These are phyloP conservation scores for Zaprionus kolodkinae DNA, from an alignment of 1,140 invertebrate species.

Conservation along the genomic window DNA sequence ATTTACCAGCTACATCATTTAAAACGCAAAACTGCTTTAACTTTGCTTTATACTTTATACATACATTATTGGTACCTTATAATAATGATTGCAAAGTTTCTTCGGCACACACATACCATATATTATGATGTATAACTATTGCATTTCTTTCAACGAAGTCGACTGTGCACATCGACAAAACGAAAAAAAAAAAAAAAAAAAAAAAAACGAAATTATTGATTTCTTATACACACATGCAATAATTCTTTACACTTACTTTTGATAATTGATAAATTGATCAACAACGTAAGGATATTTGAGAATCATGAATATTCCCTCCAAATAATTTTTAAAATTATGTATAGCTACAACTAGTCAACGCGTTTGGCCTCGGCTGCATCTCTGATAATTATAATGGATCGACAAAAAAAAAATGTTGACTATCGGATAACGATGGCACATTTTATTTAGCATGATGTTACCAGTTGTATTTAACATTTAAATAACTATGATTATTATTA, in stretches of 20 bases:
- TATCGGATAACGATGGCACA: constrained; percentile 38
- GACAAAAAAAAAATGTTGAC: constrained; percentile 11
- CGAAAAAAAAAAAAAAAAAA: constrained; percentile 36
- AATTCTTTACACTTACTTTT: constrained; percentile 47
- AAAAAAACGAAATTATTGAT: constrained; percentile 42
- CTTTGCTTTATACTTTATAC: constrained; percentile 55
- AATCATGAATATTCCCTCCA: constrained; percentile 84
- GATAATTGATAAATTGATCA: constrained; percentile 53
- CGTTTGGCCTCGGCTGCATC: constrained; percentile 55
- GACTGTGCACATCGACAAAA: constrained; percentile 5
- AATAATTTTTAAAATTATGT: constrained; percentile 83
- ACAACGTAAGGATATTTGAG: constrained; percentile 67
- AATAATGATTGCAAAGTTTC: constrained; percentile 40
- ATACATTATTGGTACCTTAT: constrained; percentile 50
- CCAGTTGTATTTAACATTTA: constrained; percentile 71
- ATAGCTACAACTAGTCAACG: constrained; percentile 64
- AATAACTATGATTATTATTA: constrained; percentile 62
- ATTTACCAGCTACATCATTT: constrained; percentile 62
- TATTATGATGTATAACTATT: constrained; percentile 25
- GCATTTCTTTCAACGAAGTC: constrained; percentile 58
- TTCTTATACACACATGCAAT: constrained; percentile 54
- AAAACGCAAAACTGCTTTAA: constrained; percentile 49
- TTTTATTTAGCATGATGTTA: constrained; percentile 79
- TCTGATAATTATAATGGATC: constrained; percentile 66
- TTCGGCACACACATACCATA: constrained; percentile 19